Evolutionary conservation across 1,140 invertebrate species (phyloP), one percentile per base, ranked within the genome.

Genomic region (Chrysopa pallens): DNA sequence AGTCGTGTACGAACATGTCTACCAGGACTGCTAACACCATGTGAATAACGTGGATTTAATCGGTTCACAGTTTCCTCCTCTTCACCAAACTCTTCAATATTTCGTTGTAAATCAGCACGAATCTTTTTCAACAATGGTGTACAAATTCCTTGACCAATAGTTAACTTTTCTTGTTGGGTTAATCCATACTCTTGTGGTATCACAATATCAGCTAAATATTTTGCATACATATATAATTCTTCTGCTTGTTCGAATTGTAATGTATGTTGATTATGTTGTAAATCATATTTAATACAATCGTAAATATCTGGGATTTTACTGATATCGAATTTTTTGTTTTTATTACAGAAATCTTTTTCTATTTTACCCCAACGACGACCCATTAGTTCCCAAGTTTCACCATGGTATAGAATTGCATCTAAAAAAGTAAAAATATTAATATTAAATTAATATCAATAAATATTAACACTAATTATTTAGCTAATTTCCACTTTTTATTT

Each of bases 291-390:
- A 50, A 98, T 98, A 59, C 94, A 98, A 67, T 99, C 96, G 57
- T 98, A 99, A 49, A 99, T 98, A 61, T 98, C 96, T 0, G 96
- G 95, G 47, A 99, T 93, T 68, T 99, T 99, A 1, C 91, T 96
- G 49, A 98, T 98, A 59, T 98, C 95, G 67, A 90, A 99, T 12
- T 78, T 74, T 46, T 85, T 88, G 51, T 79, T 78, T 62, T 95
- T 96, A 0, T 83, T 84, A 51, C 80, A 87, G 57, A 98, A 99
- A 61, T 99, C 96, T 61, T 98, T 97, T 55, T 98, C 90, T 39
- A 99, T 85, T 64, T 99, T 99, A 6, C 87, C 84, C 96, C 96
- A 99, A 33, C 96, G 73, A 27, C 95, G 69, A 11, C 91, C 88
- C 83, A 98, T 94, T 31, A 99, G 63, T 55, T 99, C 96, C 95